Evolutionary conservation across 2,113 vertebrate species (phyloP).

Genomic region (Phrynosoma blainvillii): DNA sequence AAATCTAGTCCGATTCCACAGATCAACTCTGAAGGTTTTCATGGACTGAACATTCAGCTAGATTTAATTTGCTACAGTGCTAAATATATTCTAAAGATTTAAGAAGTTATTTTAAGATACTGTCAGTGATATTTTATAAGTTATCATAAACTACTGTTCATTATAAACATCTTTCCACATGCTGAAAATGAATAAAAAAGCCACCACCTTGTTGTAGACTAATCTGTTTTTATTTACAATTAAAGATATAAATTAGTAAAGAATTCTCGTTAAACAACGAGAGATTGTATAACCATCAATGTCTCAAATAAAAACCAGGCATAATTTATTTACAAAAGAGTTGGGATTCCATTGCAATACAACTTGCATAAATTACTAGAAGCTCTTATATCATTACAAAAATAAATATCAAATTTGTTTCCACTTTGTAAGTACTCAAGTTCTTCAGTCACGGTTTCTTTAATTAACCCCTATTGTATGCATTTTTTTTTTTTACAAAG

Average conservation of each 20-base stretch:
- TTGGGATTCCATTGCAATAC: conserved; percentile 97
- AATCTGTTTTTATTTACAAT: conserved; percentile 97
- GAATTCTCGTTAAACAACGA: conserved; percentile 92
- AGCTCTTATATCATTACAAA: conserved; percentile 97
- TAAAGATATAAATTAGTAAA: conserved; percentile 99
- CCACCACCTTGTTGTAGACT: conserved; percentile 79
- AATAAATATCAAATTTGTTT: conserved; percentile 99
- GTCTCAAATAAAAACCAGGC: conserved; percentile 97
- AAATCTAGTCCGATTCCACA: neutral
- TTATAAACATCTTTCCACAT: conserved; percentile 27
- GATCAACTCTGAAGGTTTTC: conserved; percentile 55
- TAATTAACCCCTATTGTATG: conserved; percentile 83
- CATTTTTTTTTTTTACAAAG: conserved; percentile 83
- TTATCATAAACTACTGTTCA: conserved; percentile 18
- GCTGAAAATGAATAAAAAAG: conserved; percentile 62
- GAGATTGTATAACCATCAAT: conserved; percentile 90
- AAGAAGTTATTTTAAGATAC: neutral
- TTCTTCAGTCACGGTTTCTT: conserved; percentile 85
- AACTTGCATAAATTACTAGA: conserved; percentile 99
- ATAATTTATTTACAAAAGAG: conserved; percentile 98
- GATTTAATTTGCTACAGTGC: conserved; percentile 50
- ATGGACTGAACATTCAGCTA: conserved; percentile 58
- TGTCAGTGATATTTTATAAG: conserved; percentile 41
- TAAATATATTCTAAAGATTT: conserved; percentile 29
- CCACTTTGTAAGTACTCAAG: conserved; percentile 93